Base-by-base conservation (phyloP, 2,888 invertebrate genomes). In the Pherbina coryleti region DNA sequence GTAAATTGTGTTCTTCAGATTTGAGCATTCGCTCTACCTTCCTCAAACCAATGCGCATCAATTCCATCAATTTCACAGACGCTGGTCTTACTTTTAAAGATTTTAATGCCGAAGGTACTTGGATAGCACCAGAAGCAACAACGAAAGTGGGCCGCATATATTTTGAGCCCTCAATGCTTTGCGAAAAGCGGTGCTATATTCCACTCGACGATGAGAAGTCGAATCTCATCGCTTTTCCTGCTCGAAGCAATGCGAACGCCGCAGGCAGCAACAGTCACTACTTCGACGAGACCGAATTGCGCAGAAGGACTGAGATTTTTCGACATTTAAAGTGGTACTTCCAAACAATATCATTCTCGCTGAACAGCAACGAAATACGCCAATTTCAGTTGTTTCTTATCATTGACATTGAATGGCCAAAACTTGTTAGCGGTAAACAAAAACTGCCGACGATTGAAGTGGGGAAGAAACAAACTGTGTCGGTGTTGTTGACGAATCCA, bases 21-120 rank as follows among this genome's bases (percentile, higher is more conserved):
- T 91, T 98, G 79, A 93, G 93, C 86, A 92, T 97, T 80, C 93
- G 95, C 85, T 97, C 95, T 84, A 93, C 94, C 5, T 97, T 97
- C 91, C 91, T 93, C 82, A 93, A 94, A 84, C 92, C 93, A 72
- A 96, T 98, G 95, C 93, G 93, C 81, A 93, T 97, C 0, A 87
- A 86, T 51, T 84, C 87, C 9, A 85, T 90, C 11, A 81, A 92
- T 51, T 93, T 94, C 77, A 91, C 92, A 34, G 91, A 93, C 51
- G 91, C 94, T 2, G 91, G 94, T 5, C 91, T 95, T 19, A 92
- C 92, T 81, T 92, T 92, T 82, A 90, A 90, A 82, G 90, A 90
- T 83, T 90, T 89, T 86, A 90, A 91, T 81, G 17, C 73, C 7
- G 79, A 80, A 4, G 89, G 88, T 34, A 84, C 87, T 0, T 86